Evolutionary conservation across 2,888 invertebrate genomes (phyloP).

Genomic region (Cerastis leucographa): DNA sequence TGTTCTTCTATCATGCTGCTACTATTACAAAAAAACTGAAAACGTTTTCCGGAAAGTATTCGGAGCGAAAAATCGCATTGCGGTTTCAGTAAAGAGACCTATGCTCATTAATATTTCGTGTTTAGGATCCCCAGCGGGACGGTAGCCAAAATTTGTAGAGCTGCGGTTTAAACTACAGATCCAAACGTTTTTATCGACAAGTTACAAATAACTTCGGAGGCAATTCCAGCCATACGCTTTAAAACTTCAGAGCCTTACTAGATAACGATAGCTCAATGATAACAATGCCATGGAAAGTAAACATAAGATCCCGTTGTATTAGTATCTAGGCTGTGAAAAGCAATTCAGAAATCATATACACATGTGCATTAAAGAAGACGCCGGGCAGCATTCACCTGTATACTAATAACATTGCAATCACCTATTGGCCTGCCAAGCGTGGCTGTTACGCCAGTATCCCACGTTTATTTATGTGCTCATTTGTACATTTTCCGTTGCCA

Average conservation of each 20-base stretch:
- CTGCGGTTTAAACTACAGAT: conserved; percentile 7
- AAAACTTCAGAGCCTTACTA: neutral
- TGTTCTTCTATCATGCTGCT: conserved; percentile 4
- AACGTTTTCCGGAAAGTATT: neutral
- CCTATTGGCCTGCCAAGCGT: conserved; percentile 30
- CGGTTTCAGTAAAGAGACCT: conserved; percentile 10
- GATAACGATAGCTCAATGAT: neutral
- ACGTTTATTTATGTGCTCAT: conserved; percentile 32
- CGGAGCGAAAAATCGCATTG: conserved; percentile 35
- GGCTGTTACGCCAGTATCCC: conserved; percentile 26
- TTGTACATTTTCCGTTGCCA: conserved; percentile 34
- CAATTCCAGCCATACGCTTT: neutral
- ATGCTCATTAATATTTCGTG: conserved; percentile 16
- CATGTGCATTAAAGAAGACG: conserved; percentile 5
- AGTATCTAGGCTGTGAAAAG: neutral
- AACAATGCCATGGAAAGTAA: neutral
- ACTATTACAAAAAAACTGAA: neutral
- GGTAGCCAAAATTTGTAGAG: conserved; percentile 6
- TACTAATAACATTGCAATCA: conserved; percentile 39
- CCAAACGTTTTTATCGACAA: neutral
- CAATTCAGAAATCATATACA: conserved; percentile 4
- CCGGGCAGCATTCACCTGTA: conserved; percentile 30
- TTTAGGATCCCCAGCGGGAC: conserved; percentile 11
- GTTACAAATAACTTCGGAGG: neutral
- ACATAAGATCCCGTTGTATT: neutral